Conservation (phyloP, 2,113 vertebrate species). For the Sclerurus mexicanus region DNA sequence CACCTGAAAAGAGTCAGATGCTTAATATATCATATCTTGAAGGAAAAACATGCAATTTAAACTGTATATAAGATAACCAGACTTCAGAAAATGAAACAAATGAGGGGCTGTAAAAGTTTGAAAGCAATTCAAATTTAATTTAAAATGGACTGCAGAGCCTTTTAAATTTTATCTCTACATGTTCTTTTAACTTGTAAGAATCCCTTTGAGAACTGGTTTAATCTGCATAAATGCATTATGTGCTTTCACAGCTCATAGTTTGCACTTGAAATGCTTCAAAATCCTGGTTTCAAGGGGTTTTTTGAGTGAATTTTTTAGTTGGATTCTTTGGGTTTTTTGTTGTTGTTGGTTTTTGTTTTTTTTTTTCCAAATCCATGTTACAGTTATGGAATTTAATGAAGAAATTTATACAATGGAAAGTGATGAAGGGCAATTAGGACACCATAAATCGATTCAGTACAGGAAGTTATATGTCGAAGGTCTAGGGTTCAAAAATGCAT, state of each 20-base stretch:
- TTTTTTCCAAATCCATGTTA: not conserved
- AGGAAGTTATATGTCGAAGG: not conserved
- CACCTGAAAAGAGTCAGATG: not conserved
- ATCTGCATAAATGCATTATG: constrained; percentile 28
- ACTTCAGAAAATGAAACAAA: constrained; percentile 43
- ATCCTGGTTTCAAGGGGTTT: not conserved
- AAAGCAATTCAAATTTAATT: constrained; percentile 49
- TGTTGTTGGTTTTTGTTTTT: too few species aligned
- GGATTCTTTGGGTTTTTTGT: rapidly evolving
- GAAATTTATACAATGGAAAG: not conserved
- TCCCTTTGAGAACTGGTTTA: constrained; percentile 14
- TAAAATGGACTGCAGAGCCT: not conserved
- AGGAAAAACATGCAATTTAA: constrained; percentile 13
- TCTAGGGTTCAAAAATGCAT: not conserved
- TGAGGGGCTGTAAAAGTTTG: not conserved
- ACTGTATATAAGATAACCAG: not conserved
- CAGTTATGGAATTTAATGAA: constrained; percentile 9
- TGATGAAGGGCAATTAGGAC: not conserved
- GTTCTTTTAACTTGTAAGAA: not conserved
- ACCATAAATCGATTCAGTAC: not conserved
- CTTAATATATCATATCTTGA: not conserved
- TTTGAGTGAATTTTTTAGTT: not conserved
- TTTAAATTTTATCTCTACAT: constrained; percentile 20
- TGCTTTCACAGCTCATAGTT: not conserved
- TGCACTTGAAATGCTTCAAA: not conserved